Conservation (phyloP, 2,113 vertebrate species). For the Oenanthe oenanthe region DNA sequence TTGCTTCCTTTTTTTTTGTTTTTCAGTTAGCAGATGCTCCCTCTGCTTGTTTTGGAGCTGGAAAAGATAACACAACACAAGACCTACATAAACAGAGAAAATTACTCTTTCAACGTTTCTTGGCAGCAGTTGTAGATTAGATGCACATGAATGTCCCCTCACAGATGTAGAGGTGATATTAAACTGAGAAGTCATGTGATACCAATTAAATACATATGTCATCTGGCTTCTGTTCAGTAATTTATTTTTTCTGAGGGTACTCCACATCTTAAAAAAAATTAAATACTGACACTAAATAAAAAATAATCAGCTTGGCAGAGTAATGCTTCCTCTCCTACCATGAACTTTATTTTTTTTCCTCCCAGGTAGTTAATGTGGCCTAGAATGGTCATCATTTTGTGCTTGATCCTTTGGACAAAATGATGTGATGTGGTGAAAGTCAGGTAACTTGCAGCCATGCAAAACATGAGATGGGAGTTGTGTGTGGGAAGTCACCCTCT, state of each 20-base stretch:
- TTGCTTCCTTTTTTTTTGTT: background rate
- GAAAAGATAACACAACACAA: slow-evolving; percentile 24
- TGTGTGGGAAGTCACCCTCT: background rate
- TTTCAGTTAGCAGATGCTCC: slow-evolving; percentile 35
- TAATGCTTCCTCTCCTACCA: background rate
- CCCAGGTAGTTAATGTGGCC: background rate
- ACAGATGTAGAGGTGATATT: slow-evolving; percentile 53
- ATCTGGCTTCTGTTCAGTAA: slow-evolving; percentile 24
- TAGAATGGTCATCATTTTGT: background rate
- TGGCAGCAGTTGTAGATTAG: slow-evolving; percentile 46
- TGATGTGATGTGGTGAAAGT: background rate
- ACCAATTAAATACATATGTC: slow-evolving; percentile 22
- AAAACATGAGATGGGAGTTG: background rate
- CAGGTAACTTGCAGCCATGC: background rate
- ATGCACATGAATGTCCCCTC: background rate
- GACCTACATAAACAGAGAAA: slow-evolving; percentile 54
- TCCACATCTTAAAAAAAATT: background rate
- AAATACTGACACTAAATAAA: background rate
- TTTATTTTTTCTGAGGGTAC: slow-evolving; percentile 6
- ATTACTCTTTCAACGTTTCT: slow-evolving; percentile 45
- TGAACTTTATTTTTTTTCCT: background rate
- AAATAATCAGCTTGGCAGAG: background rate
- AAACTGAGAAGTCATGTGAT: slow-evolving; percentile 43
- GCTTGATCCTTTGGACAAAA: background rate
- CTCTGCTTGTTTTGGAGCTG: slow-evolving; percentile 50